Percentiles rank a stretch among this genome's conserved stretches.
phyloP scores from a whole-genome alignment of 2,888 invertebrate species.

The Morpho helenor region DNA sequence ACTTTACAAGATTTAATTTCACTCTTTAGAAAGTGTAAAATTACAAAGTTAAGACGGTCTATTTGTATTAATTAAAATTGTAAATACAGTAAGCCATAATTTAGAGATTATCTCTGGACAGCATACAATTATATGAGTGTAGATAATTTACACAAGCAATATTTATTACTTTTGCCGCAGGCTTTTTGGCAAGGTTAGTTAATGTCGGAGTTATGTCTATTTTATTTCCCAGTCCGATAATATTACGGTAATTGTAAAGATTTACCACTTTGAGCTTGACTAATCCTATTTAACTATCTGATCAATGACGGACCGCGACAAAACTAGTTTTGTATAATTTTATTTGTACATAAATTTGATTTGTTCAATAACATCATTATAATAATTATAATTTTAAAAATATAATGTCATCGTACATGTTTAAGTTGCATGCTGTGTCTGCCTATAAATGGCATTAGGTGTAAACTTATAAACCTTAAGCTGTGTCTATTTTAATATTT shows the following conservation, averaged over 20 bases:
- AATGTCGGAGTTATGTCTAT: background rate
- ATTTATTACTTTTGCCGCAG: constrained; percentile 2
- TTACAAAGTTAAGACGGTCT: background rate
- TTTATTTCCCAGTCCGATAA: background rate
- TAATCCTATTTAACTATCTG: constrained; percentile 7
- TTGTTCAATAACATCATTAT: no score
- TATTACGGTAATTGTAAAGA: constrained; percentile 8
- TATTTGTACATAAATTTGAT: no score
- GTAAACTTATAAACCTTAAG: no score
- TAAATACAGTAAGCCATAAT: constrained; percentile 1
- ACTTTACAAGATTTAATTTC: no score
- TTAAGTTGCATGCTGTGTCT: no score
- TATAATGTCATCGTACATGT: no score
- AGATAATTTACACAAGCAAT: constrained; percentile 5
- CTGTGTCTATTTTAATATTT: no score
- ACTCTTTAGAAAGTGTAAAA: no score
- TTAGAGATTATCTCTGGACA: constrained; percentile 8
- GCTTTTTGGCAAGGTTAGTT: constrained; percentile 3
- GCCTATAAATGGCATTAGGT: no score
- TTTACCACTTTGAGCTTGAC: constrained; percentile 8
- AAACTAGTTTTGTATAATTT: background rate
- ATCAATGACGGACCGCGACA: background rate
- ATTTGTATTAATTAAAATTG: constrained; percentile 1
- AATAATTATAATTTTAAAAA: no score
- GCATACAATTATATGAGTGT: constrained; percentile 8